These are phyloP conservation scores for Drosophila obscura DNA, from an alignment of 1,140 invertebrate genomes.

Conservation along the genomic window DNA sequence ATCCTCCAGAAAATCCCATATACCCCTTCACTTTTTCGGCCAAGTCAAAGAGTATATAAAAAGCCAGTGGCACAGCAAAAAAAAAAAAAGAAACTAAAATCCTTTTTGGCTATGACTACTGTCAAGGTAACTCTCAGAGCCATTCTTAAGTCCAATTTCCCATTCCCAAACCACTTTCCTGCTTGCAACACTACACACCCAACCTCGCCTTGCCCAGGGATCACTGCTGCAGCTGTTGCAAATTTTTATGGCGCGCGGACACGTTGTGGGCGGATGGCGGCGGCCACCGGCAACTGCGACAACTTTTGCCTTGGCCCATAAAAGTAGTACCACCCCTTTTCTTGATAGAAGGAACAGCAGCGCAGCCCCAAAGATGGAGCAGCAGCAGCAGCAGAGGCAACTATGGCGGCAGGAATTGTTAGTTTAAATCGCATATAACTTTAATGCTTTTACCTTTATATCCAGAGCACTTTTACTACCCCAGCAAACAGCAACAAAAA, in stretches of 20 bases:
- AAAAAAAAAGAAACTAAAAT: slow-evolving; percentile 49
- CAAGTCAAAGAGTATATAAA: slow-evolving; percentile 43
- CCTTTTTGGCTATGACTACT: slow-evolving; percentile 72
- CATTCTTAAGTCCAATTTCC: slow-evolving; percentile 54
- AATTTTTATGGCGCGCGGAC: slow-evolving; percentile 79
- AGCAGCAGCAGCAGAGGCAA: slow-evolving; percentile 11
- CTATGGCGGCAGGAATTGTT: slow-evolving; percentile 53
- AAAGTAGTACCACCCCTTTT: slow-evolving; percentile 44
- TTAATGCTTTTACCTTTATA: slow-evolving; percentile 79
- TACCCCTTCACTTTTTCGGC: background rate
- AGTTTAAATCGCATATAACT: slow-evolving; percentile 79
- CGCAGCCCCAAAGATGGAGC: too few species aligned
- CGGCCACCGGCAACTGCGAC: slow-evolving; percentile 59
- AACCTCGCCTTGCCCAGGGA: slow-evolving; percentile 1
- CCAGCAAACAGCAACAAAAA: slow-evolving; percentile 32
- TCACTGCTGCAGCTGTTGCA: slow-evolving; percentile 73
- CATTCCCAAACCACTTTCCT: slow-evolving; percentile 24
- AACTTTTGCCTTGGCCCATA: slow-evolving; percentile 79
- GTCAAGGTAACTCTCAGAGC: slow-evolving; percentile 64
- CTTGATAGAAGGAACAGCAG: slow-evolving; percentile 19
- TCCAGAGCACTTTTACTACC: slow-evolving; percentile 73
- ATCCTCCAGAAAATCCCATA: background rate
- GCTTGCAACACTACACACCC: background rate
- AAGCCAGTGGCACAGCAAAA: slow-evolving; percentile 10
- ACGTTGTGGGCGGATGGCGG: slow-evolving; percentile 61